These are phyloP conservation scores for Cosmorhoe ocellata DNA, from an alignment of 2,888 invertebrate genomes.

Conservation along the genomic window DNA sequence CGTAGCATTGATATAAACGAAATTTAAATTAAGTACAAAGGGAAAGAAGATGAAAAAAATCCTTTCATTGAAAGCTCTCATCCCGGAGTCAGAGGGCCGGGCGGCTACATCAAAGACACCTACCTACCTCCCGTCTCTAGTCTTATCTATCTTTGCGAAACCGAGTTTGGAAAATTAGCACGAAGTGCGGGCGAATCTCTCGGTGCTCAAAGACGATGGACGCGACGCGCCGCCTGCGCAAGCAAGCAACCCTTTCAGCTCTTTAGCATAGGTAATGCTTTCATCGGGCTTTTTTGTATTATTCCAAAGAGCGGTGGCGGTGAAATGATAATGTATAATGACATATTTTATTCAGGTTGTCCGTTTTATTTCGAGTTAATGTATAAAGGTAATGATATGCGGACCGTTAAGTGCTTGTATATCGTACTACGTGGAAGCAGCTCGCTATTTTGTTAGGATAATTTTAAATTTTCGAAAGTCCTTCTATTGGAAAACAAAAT, in stretches of 20 bases:
- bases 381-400: conserved; percentile 42
- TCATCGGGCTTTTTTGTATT: conserved; percentile 67
- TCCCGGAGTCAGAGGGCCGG: conserved; percentile 77
- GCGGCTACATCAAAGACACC: conserved; percentile 79
- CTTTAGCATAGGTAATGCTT: conserved; percentile 71
- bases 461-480: too few relatives aligned
- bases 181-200: conserved; percentile 66
- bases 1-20: conserved; percentile 83
- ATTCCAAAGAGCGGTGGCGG: conserved; percentile 46
- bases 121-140: conserved; percentile 71
- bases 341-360: conserved; percentile 66
- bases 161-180: conserved; percentile 80
- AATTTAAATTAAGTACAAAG: conserved; percentile 83
- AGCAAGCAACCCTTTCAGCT: conserved; percentile 65
- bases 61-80: conserved; percentile 82
- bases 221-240: conserved; percentile 61
- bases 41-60: conserved; percentile 82
- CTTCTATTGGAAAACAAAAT: too few relatives aligned
- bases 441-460: too few relatives aligned
- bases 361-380: conserved; percentile 50
- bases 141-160: conserved; percentile 80
- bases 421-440: background rate
- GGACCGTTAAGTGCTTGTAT: conserved; percentile 36
- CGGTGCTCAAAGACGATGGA: conserved; percentile 46
- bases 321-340: conserved; percentile 70